phyloP scores from a whole-genome alignment of 2,888 invertebrate genomes.

The Hipparchia sbordonii region DNA sequence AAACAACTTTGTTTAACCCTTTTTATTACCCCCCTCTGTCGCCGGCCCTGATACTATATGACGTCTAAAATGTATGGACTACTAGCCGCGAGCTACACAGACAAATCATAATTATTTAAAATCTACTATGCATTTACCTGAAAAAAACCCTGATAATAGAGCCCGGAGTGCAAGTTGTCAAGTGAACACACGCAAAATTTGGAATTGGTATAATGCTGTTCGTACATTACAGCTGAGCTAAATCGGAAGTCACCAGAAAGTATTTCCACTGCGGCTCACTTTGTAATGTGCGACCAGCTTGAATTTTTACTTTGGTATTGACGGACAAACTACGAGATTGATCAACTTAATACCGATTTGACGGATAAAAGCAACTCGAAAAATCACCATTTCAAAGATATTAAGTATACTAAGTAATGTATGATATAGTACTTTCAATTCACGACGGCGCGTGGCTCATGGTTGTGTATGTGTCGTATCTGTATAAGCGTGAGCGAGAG shows the following conservation, averaged over 20 bases:
- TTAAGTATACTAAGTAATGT: background rate
- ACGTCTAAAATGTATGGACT: slow-evolving; percentile 22
- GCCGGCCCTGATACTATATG: slow-evolving; percentile 14
- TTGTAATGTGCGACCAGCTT: background rate
- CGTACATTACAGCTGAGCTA: background rate
- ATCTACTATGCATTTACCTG: background rate
- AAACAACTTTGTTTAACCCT: too few species aligned
- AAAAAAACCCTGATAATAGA: slow-evolving; percentile 1
- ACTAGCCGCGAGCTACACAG: background rate
- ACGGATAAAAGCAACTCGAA: too few species aligned
- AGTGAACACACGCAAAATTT: background rate
- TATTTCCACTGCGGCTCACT: background rate
- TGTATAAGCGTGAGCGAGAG: too few species aligned
- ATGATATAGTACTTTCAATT: too few species aligned
- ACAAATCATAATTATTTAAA: background rate
- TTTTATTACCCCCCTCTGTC: background rate
- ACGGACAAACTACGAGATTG: background rate
- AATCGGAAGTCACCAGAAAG: background rate
- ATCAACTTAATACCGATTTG: too few species aligned
- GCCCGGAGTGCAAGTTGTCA: slow-evolving; percentile 6
- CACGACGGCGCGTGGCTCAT: too few species aligned
- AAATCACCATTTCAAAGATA: background rate
- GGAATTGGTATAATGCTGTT: background rate
- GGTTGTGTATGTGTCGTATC: too few species aligned
- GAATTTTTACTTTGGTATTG: background rate